Conservation (phyloP, 2,888 invertebrate genomes). For the Melipona beecheii region DNA sequence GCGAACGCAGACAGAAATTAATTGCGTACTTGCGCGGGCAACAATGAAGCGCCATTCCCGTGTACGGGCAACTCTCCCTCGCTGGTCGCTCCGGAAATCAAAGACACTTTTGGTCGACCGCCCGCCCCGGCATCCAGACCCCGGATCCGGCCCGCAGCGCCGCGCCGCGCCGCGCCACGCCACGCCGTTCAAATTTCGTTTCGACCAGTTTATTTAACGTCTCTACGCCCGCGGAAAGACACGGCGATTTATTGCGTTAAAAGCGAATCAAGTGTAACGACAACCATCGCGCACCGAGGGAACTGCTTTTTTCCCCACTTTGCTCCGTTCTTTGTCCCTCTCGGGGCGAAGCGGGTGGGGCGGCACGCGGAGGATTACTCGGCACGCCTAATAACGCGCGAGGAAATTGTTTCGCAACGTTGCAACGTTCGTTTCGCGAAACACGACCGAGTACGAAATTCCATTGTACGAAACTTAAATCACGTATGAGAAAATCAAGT, state of each 20-base stretch:
- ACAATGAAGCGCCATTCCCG: constrained; percentile 75
- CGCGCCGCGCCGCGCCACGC: no score
- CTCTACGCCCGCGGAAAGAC: constrained; percentile 9
- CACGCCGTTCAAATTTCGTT: constrained; percentile 58
- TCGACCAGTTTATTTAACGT: constrained; percentile 56
- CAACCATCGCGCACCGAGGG: not conserved
- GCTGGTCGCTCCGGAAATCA: constrained; percentile 70
- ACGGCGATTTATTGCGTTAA: constrained; percentile 8
- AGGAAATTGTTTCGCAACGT: constrained; percentile 2
- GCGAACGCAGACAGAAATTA: constrained; percentile 79
- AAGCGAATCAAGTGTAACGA: constrained; percentile 15
- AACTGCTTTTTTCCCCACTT: not conserved
- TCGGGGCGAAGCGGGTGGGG: no score
- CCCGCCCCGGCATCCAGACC: constrained; percentile 39
- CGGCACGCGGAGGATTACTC: no score
- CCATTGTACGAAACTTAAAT: not conserved
- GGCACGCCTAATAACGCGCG: constrained; percentile 2
- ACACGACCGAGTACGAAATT: not conserved
- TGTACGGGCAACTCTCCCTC: constrained; percentile 60
- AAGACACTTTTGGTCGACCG: constrained; percentile 74
- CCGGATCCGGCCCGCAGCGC: not conserved
- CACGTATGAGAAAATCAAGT: not conserved
- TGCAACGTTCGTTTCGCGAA: not conserved
- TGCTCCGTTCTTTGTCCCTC: not conserved
- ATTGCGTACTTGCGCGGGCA: constrained; percentile 80